These are phyloP conservation scores for Pseudobourletiella spinata DNA, from an alignment of 1,140 invertebrate species.

Conservation along the genomic window DNA sequence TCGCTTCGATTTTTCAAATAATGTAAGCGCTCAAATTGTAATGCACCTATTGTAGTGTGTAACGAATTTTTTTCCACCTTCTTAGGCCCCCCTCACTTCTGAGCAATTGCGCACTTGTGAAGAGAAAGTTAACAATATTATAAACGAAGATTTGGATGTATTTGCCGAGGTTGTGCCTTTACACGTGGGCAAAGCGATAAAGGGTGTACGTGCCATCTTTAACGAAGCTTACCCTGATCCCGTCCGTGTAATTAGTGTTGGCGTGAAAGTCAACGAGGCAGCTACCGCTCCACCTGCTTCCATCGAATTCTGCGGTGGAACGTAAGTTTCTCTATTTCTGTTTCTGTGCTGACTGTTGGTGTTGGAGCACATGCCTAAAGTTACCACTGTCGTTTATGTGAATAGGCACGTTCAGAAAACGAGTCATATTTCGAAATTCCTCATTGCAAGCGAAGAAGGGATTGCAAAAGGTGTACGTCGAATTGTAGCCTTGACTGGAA, in stretches of 20 bases:
- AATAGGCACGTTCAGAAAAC: slow-evolving; percentile 72
- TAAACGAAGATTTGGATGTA: slow-evolving; percentile 69
- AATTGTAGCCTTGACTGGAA: slow-evolving; percentile 93
- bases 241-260: slow-evolving; percentile 91
- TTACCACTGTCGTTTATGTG: no score
- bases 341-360: no score
- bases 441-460: slow-evolving; percentile 95
- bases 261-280: slow-evolving; percentile 81
- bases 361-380: no score
- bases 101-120: slow-evolving; percentile 82
- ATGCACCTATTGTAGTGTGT: no score
- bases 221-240: slow-evolving; percentile 99
- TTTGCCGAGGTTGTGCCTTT: slow-evolving; percentile 84
- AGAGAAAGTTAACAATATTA: slow-evolving; percentile 64
- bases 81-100: slow-evolving; percentile 71
- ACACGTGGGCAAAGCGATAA: slow-evolving; percentile 77
- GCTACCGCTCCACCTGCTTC: slow-evolving; percentile 81
- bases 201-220: slow-evolving; percentile 94
- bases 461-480: slow-evolving; percentile 97
- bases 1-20: slow-evolving; percentile 95
- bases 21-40: slow-evolving; percentile 53
- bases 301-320: slow-evolving; percentile 99
- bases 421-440: slow-evolving; percentile 86
- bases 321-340: slow-evolving; percentile 54
- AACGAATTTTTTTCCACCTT: no score